Percentiles rank a stretch among this genome's conserved stretches.
These are phyloP conservation scores for Palloptera scutellata DNA, from an alignment of 2,888 invertebrate species.

Conservation along the genomic window DNA sequence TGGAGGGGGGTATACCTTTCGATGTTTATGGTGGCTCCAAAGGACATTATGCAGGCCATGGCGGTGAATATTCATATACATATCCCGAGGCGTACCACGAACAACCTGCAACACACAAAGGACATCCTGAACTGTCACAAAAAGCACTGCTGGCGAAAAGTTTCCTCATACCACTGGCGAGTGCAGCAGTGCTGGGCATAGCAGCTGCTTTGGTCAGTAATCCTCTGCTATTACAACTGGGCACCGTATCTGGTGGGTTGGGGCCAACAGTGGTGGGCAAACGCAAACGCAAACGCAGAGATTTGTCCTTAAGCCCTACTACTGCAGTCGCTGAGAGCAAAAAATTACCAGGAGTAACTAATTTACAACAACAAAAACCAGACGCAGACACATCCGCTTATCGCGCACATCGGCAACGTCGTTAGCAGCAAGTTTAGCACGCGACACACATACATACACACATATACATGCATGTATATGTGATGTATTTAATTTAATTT, in stretches of 20 bases:
- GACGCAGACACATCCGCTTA: conserved; percentile 33
- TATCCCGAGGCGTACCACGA: conserved; percentile 43
- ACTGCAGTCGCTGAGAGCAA: conserved; percentile 16
- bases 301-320: conserved; percentile 8
- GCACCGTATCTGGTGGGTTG: conserved; percentile 72
- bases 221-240: conserved; percentile 80
- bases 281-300: conserved; percentile 46
- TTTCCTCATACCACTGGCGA: conserved; percentile 77
- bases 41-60: conserved; percentile 48
- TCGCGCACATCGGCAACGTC: conserved; percentile 38
- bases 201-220: conserved; percentile 81
- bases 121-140: conserved; percentile 48
- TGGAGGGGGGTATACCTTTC: conserved; percentile 52
- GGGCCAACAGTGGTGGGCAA: conserved; percentile 50
- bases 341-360: background rate
- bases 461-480: conserved; percentile 24
- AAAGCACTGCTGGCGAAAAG: conserved; percentile 66
- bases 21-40: conserved; percentile 53
- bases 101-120: conserved; percentile 50
- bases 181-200: conserved; percentile 81
- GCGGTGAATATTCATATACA: conserved; percentile 53
- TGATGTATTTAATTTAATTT: conserved; percentile 21
- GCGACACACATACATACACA: conserved; percentile 50
- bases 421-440: background rate
- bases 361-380: background rate